Base-by-base conservation (phyloP, 1,140 invertebrate species). In the Hermetia illucens region DNA sequence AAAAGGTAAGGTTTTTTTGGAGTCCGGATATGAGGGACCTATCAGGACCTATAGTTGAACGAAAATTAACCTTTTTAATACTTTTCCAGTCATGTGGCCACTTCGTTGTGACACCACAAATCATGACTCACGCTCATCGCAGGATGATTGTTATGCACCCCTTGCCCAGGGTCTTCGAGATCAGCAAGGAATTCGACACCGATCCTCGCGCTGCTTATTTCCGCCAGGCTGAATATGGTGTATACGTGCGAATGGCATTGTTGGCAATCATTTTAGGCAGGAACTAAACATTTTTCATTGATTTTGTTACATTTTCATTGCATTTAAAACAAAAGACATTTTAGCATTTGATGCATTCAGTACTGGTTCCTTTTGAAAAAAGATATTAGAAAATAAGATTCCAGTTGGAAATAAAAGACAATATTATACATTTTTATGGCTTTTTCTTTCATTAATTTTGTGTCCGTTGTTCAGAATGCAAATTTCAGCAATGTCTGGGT, bases 151-250 rank as follows among this genome's bases (percentile, higher is more conserved):
- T 99, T 1, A 85, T 99, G 79, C 96, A 99, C 67, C 96, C 96
- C 0, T 58, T 99, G 25, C 96, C 96, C 0, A 72, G 96, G 37
- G 77, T 94, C 0, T 78, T 84, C 55, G 96, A 99, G 67, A 98
- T 99, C 41, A 89, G 81, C 44, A 69, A 80, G 1, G 87, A 93
- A 44, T 85, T 99, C 46, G 96, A 99, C 59, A 78, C 75, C 0
- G 96, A 99, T 68, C 90, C 92, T 0, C 63, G 95, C 34, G 94
- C 95, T 2, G 95, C 93, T 1, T 99, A 98, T 63, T 98, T 99
- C 70, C 70, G 95, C 16, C 96, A 99, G 68, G 90, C 91, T 3
- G 89, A 97, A 59, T 87, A 90, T 51, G 96, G 96, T 32, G 85
- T 99, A 77, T 98, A 93, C 54, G 87, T 98, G 4, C 73, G 96